These are phyloP conservation scores for Metallyticus violacea DNA, from an alignment of 2,888 invertebrate species.

Conservation along the genomic window DNA sequence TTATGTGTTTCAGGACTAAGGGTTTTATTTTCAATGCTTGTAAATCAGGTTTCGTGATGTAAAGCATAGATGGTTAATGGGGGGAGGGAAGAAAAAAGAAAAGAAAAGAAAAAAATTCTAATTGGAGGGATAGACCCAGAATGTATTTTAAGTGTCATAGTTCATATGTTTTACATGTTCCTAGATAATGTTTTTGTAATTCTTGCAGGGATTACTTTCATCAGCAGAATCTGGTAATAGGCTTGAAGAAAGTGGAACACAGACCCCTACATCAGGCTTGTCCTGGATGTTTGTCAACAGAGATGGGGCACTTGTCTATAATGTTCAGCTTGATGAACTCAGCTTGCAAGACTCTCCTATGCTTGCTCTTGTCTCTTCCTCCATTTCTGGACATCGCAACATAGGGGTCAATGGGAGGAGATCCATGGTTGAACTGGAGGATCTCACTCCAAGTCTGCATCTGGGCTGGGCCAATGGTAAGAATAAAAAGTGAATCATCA, in stretches of 20 bases:
- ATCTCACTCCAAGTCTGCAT: slow-evolving; percentile 54
- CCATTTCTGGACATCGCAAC: not conserved
- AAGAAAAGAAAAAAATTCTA: no score
- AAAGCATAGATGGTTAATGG: no score
- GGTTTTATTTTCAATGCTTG: not conserved
- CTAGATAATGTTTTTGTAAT: not conserved
- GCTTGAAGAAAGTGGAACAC: slow-evolving; percentile 40
- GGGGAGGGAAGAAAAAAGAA: no score
- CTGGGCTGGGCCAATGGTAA: slow-evolving; percentile 20
- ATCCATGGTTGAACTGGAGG: slow-evolving; percentile 59
- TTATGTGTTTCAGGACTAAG: no score
- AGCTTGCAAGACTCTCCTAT: slow-evolving; percentile 21
- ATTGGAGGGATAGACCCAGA: no score
- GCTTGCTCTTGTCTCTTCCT: slow-evolving; percentile 21
- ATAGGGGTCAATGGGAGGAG: not conserved
- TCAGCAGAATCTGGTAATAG: slow-evolving; percentile 25
- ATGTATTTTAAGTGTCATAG: no score
- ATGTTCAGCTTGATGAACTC: slow-evolving; percentile 56
- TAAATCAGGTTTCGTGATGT: no score
- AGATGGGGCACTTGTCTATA: slow-evolving; percentile 74
- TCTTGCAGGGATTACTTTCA: slow-evolving; percentile 49
- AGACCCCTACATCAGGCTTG: slow-evolving; percentile 52
- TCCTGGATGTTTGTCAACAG: slow-evolving; percentile 77
- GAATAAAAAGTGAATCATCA: no score
- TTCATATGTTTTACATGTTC: not conserved